These are phyloP conservation scores for Prionailurus bengalensis DNA, from an alignment of 2,113 vertebrate species.

Conservation along the genomic window DNA sequence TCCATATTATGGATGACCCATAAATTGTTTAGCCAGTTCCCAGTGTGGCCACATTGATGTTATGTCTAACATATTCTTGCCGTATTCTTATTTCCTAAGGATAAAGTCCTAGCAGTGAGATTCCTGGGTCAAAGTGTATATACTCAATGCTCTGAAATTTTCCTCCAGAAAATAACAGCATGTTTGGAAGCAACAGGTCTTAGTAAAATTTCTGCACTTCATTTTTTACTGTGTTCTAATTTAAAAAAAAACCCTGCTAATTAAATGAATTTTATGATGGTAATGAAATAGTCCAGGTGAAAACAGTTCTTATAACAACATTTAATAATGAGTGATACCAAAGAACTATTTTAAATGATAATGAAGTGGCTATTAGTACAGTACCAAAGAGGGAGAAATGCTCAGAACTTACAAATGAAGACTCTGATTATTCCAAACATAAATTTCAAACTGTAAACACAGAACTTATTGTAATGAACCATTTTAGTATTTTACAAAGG, in stretches of 20 bases:
- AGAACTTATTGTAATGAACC: constrained; percentile 30
- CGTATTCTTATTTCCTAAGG: neutral
- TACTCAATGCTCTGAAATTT: neutral
- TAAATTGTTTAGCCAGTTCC: neutral
- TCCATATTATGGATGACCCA: neutral
- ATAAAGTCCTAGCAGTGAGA: constrained; percentile 8
- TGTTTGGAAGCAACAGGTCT: constrained; percentile 61
- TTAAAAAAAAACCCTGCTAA: constrained; percentile 61
- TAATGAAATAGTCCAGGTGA: constrained; percentile 65
- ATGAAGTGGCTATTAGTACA: constrained; percentile 71
- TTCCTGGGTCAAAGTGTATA: constrained; percentile 4
- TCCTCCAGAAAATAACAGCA: neutral
- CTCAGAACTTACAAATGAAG: constrained; percentile 63
- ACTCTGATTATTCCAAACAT: constrained; percentile 65
- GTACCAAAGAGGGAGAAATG: constrained; percentile 24
- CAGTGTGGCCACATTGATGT: neutral
- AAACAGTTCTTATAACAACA: constrained; percentile 74
- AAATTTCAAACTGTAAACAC: constrained; percentile 68
- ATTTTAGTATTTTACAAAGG: constrained; percentile 56
- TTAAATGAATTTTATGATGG: constrained; percentile 70
- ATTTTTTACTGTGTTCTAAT: constrained; percentile 64
- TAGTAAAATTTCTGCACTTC: constrained; percentile 54
- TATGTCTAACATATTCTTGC: neutral
- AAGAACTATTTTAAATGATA: constrained; percentile 74
- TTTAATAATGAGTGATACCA: constrained; percentile 70